Base-by-base conservation (phyloP, 2,797 vertebrate species). In the Siniperca scherzeri region DNA sequence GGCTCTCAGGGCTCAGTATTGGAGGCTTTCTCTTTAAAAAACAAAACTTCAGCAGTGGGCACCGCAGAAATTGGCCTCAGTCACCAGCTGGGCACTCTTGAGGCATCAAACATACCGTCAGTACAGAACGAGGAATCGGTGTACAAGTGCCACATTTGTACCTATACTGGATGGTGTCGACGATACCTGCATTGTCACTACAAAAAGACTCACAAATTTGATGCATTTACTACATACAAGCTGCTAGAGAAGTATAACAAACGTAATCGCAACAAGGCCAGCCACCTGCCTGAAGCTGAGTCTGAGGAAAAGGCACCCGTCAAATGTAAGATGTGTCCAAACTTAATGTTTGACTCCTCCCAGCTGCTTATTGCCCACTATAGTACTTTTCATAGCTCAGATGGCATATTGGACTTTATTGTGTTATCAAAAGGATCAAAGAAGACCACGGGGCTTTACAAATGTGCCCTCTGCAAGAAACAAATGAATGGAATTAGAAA, bases 341-440 rank as follows among this genome's bases (percentile, higher is more conserved):
- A 95, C 78, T 84, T 96, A 16, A 93, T 84, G 2, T 98, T 98
- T 60, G 90, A 95, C 84, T 97, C 97, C 0, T 89, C 95, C 0
- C 94, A 96, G 80, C 88, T 94, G 61, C 94, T 99, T 17, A 96
- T 97, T 72, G 95, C 93, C 93, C 98, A 98, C 92, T 99, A 98
- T 76, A 95, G 92, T 0, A 93, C 94, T 46, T 94, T 96, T 82
- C 97, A 98, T 84, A 92, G 91, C 80, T 94, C 95, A 36, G 95
- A 96, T 78, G 75, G 94, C 62, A 96, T 95, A 79, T 89, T 93
- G 61, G 97, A 99, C 92, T 99, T 98, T 14, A 82, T 91, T 36
- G 93, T 97, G 46, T 30, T 98, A 57, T 93, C 95, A 67, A 83
- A 65, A 0, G 78, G 61, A 8, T 84, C 88, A 2, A 93, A 91